Percentiles rank a stretch among this genome's conserved stretches.
These are phyloP conservation scores for Siphlonurus alternatus DNA, from an alignment of 2,888 invertebrate genomes.

Conservation along the genomic window DNA sequence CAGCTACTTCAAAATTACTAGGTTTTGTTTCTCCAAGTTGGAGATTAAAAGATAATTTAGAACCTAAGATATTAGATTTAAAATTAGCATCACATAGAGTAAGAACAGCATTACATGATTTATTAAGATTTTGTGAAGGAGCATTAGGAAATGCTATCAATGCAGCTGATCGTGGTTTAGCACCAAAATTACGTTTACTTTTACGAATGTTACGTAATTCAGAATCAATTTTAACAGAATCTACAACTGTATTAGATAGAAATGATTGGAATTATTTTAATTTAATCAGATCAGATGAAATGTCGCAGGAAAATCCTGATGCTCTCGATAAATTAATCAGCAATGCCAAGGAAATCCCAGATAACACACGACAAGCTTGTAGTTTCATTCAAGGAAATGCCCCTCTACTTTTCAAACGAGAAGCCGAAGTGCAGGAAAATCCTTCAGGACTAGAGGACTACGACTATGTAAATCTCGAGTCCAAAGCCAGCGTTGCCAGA, in stretches of 20 bases:
- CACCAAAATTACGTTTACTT: slow-evolving; percentile 55
- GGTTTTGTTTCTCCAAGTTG: slow-evolving; percentile 60
- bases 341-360: slow-evolving; percentile 69
- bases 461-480: slow-evolving; percentile 73
- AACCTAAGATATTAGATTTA: slow-evolving; percentile 63
- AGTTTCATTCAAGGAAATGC: slow-evolving; percentile 81
- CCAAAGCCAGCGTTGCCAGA: slow-evolving; percentile 32
- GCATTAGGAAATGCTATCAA: slow-evolving; percentile 71
- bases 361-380: slow-evolving; percentile 76
- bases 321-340: slow-evolving; percentile 78
- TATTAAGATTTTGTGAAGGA: slow-evolving; percentile 77
- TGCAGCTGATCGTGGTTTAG: slow-evolving; percentile 62
- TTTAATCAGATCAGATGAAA: slow-evolving; percentile 34
- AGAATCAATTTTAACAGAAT: slow-evolving; percentile 61
- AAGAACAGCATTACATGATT: slow-evolving; percentile 65
- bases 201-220: slow-evolving; percentile 66
- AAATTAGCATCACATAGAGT: slow-evolving; percentile 62
- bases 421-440: slow-evolving; percentile 27
- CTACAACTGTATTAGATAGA: slow-evolving; percentile 52
- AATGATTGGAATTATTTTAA: slow-evolving; percentile 62
- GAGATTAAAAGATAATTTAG: slow-evolving; percentile 63
- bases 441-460: slow-evolving; percentile 66
- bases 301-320: slow-evolving; percentile 39
- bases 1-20: slow-evolving; percentile 58
- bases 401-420: slow-evolving; percentile 55